These are phyloP conservation scores for Aplodontia rufa DNA, from an alignment of 2,113 vertebrate species.

Conservation along the genomic window DNA sequence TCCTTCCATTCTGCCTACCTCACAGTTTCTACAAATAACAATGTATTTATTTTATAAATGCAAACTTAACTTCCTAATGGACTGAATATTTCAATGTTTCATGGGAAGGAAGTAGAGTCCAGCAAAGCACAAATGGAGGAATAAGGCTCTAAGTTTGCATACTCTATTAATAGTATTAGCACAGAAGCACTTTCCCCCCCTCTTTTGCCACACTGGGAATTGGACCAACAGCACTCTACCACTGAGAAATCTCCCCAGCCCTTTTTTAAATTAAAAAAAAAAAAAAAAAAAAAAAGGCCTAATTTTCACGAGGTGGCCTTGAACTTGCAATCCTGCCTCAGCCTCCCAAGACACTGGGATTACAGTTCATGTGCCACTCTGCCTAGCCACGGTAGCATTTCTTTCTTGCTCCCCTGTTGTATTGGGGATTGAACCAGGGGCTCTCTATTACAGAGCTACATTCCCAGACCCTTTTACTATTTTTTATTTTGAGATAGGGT, in stretches of 20 bases:
- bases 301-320: too few relatives aligned
- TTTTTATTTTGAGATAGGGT: too few relatives aligned
- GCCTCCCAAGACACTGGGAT: too few relatives aligned
- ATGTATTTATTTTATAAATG: not conserved
- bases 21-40: not conserved
- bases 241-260: not conserved
- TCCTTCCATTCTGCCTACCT: not conserved
- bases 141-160: fast-evolving
- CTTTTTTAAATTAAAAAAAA: too few relatives aligned
- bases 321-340: too few relatives aligned
- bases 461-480: too few relatives aligned
- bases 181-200: too few relatives aligned
- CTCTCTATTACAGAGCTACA: not conserved
- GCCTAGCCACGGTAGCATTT: too few relatives aligned
- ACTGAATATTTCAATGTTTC: not conserved
- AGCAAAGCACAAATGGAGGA: not conserved
- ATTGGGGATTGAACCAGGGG: not conserved
- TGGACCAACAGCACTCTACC: not conserved
- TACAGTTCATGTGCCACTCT: too few relatives aligned
- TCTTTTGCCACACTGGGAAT: not conserved
- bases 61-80: not conserved
- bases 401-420: too few relatives aligned
- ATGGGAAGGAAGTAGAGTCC: not conserved
- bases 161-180: not conserved
- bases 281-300: too few relatives aligned